Evolutionary conservation across 30 jellyfish, hydroid and myxozoan genomes (phyloP), one percentile per base, ranked within the genome.

Genomic region (Morbakka virulenta): DNA sequence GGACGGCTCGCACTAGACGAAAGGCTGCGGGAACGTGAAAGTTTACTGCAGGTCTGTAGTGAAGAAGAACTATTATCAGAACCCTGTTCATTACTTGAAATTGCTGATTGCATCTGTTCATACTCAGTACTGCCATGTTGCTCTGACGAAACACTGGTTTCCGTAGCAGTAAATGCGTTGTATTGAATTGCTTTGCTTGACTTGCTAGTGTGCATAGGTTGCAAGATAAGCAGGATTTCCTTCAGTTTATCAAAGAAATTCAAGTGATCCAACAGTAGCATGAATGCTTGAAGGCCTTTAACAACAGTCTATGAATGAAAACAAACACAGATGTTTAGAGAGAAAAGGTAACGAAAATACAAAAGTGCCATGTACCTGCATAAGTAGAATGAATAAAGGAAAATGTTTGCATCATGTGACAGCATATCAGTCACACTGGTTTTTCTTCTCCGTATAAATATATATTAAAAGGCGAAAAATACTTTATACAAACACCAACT

Each of bases 181-280:
- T 41, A 41, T 41, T 41, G 57, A 9, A 41, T 17, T 17, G 57
- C 57, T 17, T 17, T 41, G 57, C 13, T 6, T 17, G 57, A 6
- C 17, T 41, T 41, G 17, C 13, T 6, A 17, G 13, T 41, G 17
- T 6, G 17, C 17, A 6, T 41, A 17, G 57, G 17, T 17, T 9
- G 57, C 13, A 41, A 9, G 9, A 41, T 41, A 9, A 26, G 27
- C 48, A 83, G 70, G 11, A 50, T 52, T 26, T 83, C 95, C 34
- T 83, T 83, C 49, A 89, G 50, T 68, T 89, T 82, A 69, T 48
- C 67, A 95, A 82, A 89, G 79, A 89, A 82, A 11, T 83, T 65
- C 52, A 89, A 89, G 57, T 89, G 97, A 50, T 89, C 97, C 76
- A 89, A 69, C 21, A 89, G 88, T 36, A 89, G 85, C 30, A 89